Percentiles rank a stretch among this genome's conserved stretches.
These are phyloP conservation scores for Labeo catla DNA, from an alignment of 2,113 vertebrate species.

Conservation along the genomic window DNA sequence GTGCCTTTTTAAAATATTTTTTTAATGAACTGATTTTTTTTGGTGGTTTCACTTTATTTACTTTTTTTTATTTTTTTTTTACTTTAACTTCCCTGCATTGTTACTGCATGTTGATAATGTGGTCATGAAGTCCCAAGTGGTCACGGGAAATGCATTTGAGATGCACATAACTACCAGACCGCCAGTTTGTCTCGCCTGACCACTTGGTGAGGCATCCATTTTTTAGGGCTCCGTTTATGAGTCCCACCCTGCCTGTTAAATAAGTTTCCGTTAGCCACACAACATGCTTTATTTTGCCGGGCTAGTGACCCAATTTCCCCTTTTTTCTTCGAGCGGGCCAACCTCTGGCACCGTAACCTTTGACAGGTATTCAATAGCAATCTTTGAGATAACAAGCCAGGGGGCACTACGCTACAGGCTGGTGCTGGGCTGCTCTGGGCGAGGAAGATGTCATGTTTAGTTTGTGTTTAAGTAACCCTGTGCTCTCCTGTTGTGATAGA, in stretches of 20 bases:
- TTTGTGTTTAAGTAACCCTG: conserved; percentile 82
- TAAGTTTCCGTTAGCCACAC: background rate
- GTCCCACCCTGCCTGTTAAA: background rate
- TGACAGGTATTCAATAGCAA: conserved; percentile 89
- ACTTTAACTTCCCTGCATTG: background rate
- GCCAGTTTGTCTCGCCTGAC: background rate
- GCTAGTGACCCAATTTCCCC: conserved; percentile 72
- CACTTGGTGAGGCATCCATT: background rate
- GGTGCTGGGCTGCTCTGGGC: conserved; percentile 62
- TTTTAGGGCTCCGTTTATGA: background rate
- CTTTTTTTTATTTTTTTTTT: background rate
- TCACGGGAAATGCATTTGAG: background rate
- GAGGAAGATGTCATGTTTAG: conserved; percentile 80
- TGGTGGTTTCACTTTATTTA: no score
- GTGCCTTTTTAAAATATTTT: no score
- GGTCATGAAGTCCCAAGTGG: background rate
- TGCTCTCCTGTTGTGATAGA: conserved; percentile 77
- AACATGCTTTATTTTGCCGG: conserved; percentile 56
- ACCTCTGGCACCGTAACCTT: conserved; percentile 81
- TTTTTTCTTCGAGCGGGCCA: conserved; percentile 69
- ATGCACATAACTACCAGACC: background rate
- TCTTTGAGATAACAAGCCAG: conserved; percentile 82
- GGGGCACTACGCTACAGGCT: conserved; percentile 75
- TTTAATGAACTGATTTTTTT: no score
- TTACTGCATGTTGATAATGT: background rate